phyloP scores from a whole-genome alignment of 2,797 vertebrate genomes.

The Thamnophis elegans region DNA sequence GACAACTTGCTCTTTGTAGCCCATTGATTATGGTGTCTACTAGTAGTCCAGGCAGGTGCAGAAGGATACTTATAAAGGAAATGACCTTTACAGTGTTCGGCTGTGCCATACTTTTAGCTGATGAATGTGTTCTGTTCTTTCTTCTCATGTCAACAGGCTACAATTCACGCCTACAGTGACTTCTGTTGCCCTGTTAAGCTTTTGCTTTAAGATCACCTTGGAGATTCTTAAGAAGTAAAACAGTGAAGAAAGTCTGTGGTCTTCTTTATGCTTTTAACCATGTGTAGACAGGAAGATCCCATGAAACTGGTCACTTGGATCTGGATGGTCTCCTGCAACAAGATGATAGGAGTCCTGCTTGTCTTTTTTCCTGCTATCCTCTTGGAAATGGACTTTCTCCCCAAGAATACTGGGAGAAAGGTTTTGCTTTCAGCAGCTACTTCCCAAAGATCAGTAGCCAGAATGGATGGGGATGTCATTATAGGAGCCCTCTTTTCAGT shows the following conservation, averaged over 20 bases:
- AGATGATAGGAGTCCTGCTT: slow-evolving; percentile 80
- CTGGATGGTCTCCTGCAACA: slow-evolving; percentile 80
- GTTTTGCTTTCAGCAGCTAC: slow-evolving; percentile 77
- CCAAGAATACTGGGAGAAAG: slow-evolving; percentile 73
- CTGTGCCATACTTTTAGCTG: slow-evolving; percentile 35
- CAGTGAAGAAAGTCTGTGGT: slow-evolving; percentile 8
- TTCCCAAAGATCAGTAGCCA: slow-evolving; percentile 87
- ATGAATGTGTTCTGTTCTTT: slow-evolving; percentile 40
- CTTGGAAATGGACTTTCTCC: slow-evolving; percentile 75
- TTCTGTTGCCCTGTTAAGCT: slow-evolving; percentile 36
- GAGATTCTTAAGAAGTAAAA: slow-evolving; percentile 29
- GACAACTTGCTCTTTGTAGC: not conserved
- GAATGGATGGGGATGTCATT: slow-evolving; percentile 97
- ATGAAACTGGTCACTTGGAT: slow-evolving; percentile 57
- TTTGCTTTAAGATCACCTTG: slow-evolving; percentile 38
- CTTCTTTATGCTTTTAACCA: slow-evolving; percentile 44
- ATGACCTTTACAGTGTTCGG: not conserved
- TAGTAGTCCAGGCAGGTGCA: not conserved
- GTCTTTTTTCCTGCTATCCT: slow-evolving; percentile 77
- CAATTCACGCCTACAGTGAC: slow-evolving; percentile 48
- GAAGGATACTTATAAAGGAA: not conserved
- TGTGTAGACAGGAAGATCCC: slow-evolving; percentile 55
- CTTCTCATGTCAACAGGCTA: slow-evolving; percentile 62
- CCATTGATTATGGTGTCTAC: slow-evolving; percentile 9
- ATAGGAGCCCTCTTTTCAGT: slow-evolving; percentile 98